These are phyloP conservation scores for Phalanger gymnotis DNA, from an alignment of 2,797 vertebrate species.

Conservation along the genomic window DNA sequence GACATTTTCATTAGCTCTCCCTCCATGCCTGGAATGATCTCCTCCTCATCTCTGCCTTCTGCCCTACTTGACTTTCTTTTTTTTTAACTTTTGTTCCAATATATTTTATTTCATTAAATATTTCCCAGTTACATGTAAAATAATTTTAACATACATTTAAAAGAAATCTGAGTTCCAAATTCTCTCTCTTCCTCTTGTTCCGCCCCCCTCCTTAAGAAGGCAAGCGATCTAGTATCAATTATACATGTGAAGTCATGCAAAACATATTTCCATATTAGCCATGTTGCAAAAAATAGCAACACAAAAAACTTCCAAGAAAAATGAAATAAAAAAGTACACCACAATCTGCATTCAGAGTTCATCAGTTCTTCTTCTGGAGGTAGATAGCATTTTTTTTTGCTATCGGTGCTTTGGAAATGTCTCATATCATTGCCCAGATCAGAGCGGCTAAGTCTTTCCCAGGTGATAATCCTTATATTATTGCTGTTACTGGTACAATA, in stretches of 20 bases:
- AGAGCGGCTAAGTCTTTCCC: not conserved
- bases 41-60: not conserved
- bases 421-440: not conserved
- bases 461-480: not conserved
- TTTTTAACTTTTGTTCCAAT: not conserved
- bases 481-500: not conserved
- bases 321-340: not conserved
- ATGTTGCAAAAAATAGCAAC: not conserved
- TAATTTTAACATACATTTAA: not conserved
- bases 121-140: not conserved
- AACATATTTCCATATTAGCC: not conserved
- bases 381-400: not conserved
- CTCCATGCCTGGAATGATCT: not conserved
- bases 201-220: not conserved
- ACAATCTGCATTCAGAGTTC: not conserved
- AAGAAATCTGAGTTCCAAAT: not conserved
- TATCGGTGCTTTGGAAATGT: not conserved
- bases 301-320: not conserved
- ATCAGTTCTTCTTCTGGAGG: not conserved
- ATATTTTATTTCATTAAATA: not conserved
- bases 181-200: not conserved
- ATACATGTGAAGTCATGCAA: not conserved
- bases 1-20: not conserved
- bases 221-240: not conserved
- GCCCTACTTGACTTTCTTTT: not conserved